Percentiles rank a stretch among this genome's conserved stretches.
These are phyloP conservation scores for Drosophila kanekoi DNA, from an alignment of 2,888 invertebrate species.

Conservation along the genomic window DNA sequence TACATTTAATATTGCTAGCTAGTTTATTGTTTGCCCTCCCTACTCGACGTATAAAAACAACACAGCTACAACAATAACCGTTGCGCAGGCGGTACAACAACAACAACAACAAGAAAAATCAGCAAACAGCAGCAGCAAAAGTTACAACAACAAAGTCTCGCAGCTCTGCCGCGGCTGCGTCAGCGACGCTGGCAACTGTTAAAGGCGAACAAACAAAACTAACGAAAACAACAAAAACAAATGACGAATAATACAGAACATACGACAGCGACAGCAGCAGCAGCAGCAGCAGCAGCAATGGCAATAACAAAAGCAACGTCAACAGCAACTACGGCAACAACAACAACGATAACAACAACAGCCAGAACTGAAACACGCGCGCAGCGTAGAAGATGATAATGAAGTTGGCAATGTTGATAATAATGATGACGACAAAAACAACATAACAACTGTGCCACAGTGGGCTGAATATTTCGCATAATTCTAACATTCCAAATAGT, in stretches of 20 bases:
- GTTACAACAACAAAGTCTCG: slow-evolving; percentile 39
- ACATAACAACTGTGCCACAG: slow-evolving; percentile 67
- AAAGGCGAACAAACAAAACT: slow-evolving; percentile 69
- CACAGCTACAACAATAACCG: slow-evolving; percentile 40
- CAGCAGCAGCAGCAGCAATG: slow-evolving; percentile 38
- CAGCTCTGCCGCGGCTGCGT: slow-evolving; percentile 51
- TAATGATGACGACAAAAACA: slow-evolving; percentile 75
- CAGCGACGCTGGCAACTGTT: slow-evolving; percentile 62
- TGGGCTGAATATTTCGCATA: slow-evolving; percentile 34
- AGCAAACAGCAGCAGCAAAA: slow-evolving; percentile 43
- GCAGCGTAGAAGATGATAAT: slow-evolving; percentile 68
- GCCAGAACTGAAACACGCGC: slow-evolving; percentile 70
- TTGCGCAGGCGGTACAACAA: slow-evolving; percentile 55
- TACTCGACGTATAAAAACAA: slow-evolving; percentile 29
- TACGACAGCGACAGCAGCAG: slow-evolving; percentile 54
- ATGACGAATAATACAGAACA: slow-evolving; percentile 69
- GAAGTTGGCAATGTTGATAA: slow-evolving; percentile 72
- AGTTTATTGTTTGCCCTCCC: slow-evolving; percentile 61
- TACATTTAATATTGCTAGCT: slow-evolving; percentile 74
- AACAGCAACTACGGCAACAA: slow-evolving; percentile 29
- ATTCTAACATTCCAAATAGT: background rate
- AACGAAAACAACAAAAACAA: slow-evolving; percentile 71
- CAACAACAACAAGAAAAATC: slow-evolving; percentile 40
- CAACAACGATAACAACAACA: slow-evolving; percentile 50
- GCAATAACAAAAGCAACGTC: slow-evolving; percentile 45